Conservation (phyloP, 37 sponge, comb jelly and placozoan genomes). For the Beroe forskalii region DNA sequence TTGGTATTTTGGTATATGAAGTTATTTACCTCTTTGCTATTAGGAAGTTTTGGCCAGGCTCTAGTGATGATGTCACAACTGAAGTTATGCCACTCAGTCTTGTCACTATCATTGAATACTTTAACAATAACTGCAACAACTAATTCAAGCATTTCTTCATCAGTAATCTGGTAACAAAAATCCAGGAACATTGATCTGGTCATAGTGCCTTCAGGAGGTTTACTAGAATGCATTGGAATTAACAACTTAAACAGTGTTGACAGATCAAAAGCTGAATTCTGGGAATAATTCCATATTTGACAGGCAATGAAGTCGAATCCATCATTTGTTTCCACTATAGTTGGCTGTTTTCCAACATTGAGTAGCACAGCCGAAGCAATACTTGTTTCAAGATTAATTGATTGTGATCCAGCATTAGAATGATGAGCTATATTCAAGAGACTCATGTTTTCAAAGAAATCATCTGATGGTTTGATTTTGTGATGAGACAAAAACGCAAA, state of each 20-base stretch:
- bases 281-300: conserved; percentile 4
- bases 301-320: conserved; percentile 31
- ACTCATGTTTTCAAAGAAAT: not conserved
- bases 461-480: conserved; percentile 38
- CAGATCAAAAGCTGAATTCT: conserved; percentile 12
- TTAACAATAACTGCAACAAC: conserved; percentile 31
- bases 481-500: conserved; percentile 16
- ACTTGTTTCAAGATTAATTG: conserved; percentile 12
- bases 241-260: conserved; percentile 19
- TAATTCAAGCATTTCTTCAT: conserved; percentile 5
- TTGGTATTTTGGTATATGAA: too few relatives aligned
- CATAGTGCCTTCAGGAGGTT: conserved; percentile 20
- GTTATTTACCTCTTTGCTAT: conserved; percentile 9
- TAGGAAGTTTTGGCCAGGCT: conserved; percentile 26
- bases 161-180: conserved; percentile 48
- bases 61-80: conserved; percentile 22
- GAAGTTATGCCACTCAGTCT: conserved; percentile 34
- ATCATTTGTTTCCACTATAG: conserved; percentile 20
- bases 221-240: conserved; percentile 15
- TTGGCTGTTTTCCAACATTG: not conserved
- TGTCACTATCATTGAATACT: conserved; percentile 45
- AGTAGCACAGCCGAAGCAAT: conserved; percentile 31
- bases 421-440: not conserved
- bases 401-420: conserved; percentile 37
- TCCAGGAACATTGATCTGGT: conserved; percentile 54